Conservation (phyloP, 2,888 invertebrate genomes). For the Aspidapion aeneum region DNA sequence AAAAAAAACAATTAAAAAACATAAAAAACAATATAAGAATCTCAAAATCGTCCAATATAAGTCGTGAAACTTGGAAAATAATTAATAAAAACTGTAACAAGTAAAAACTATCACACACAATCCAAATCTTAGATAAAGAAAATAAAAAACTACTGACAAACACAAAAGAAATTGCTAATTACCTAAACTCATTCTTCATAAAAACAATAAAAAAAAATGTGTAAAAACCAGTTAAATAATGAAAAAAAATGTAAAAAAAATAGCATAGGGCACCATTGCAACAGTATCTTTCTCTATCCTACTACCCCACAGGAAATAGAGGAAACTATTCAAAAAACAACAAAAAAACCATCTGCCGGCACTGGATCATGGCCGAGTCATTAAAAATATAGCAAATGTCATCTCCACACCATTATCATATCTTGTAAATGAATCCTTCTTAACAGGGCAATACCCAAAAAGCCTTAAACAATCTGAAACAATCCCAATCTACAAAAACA, state of each 20-base stretch:
- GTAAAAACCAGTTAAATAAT: background rate
- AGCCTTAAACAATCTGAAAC: background rate
- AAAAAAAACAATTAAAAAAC: background rate
- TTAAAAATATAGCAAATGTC: background rate
- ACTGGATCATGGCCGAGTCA: too few relatives aligned
- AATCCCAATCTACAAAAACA: conserved; percentile 1
- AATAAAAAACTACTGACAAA: background rate
- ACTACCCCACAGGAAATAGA: background rate
- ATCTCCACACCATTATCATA: background rate
- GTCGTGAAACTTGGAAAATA: background rate
- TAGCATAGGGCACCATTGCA: background rate
- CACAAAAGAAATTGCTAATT: background rate
- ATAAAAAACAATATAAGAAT: background rate
- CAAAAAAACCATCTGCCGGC: background rate
- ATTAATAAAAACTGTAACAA: background rate
- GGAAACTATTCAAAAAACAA: background rate
- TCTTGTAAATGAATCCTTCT: background rate
- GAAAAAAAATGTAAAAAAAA: background rate
- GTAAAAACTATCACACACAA: background rate
- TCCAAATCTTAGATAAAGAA: background rate
- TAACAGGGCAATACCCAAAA: background rate
- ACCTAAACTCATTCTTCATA: too few relatives aligned
- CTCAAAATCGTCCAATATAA: background rate
- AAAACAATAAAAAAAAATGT: background rate
- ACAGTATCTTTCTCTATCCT: background rate